Evolutionary conservation across 1,140 invertebrate species (phyloP), one percentile per base, ranked within the genome.

Genomic region (Elysia chlorotica): DNA sequence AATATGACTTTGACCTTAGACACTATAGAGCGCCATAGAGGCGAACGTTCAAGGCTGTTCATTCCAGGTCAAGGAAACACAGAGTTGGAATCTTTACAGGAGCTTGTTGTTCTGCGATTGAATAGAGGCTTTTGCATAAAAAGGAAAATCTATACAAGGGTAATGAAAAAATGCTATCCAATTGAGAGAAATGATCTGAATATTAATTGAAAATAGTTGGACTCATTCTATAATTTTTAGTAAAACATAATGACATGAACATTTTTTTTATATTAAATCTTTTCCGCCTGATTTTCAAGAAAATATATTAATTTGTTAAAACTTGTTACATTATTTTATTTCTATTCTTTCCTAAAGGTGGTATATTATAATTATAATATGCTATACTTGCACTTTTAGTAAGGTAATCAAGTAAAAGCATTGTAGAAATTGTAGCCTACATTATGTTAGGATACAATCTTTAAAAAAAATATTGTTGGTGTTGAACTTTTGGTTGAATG

Each of bases 1-100:
- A 69, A 74, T 21, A 65, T 78, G 25, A 78, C 74, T 17, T 30
- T 78, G 28, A 66, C 23, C n/a, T 25, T 78, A 31, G 77, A 78
- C 54, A 75, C 74, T 14, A 56, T 76, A 28, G 74, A 75, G 37
- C 67, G 74, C n/a, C 71, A 78, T 31, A 57, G 77, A 33, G 63
- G 59, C n/a, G 77, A 76, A 31, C 61, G 72, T 31, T n/a, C 41
- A 48, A 65, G 77, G 31, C 48, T 78, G 48, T 78, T 78, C 59
- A n/a, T 61, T 19, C 25, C 5, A 23, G 66, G 67, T 35, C 30
- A 48, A 30, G 73, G 36, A 1, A 4, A 41, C 2, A 41, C 69
- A 68, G 48, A 72, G 38, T 35, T 72, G 30, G 68, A 72, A 30
- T 41, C 36, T 25, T 37, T 25, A 33, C 57, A 57, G 65, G 54